A percentile compares a stretch with the other conserved stretches of the same genome.
phyloP scores from a whole-genome alignment of 1,140 invertebrate species.

The Cyclargus thomasi region DNA sequence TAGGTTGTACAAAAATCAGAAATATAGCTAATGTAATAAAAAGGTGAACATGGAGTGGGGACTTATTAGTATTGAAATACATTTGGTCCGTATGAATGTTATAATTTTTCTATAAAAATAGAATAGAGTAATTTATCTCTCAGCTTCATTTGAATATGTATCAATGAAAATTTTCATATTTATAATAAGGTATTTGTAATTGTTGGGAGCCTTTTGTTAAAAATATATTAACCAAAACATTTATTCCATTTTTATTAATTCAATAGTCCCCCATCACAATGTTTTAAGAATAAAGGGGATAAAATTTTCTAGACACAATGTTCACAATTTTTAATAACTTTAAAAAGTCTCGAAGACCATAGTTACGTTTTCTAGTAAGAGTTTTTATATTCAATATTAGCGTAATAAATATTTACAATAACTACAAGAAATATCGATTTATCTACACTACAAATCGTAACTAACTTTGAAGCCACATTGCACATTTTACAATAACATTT shows the following conservation, averaged over 20 bases:
- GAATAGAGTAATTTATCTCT: slow-evolving; percentile 15
- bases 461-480: slow-evolving; percentile 25
- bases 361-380: slow-evolving; percentile 13
- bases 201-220: neutral
- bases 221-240: neutral
- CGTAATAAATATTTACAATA: slow-evolving; percentile 26
- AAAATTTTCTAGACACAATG: slow-evolving; percentile 12
- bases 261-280: neutral
- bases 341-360: slow-evolving; percentile 18
- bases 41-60: slow-evolving; percentile 1
- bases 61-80: slow-evolving; percentile 6
- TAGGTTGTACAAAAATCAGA: slow-evolving; percentile 8
- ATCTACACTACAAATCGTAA: slow-evolving; percentile 21
- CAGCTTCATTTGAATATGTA: neutral
- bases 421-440: slow-evolving; percentile 19
- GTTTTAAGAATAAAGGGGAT: neutral
- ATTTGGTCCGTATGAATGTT: slow-evolving; percentile 19
- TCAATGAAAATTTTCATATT: neutral
- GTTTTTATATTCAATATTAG: slow-evolving; percentile 19
- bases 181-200: too few species aligned
- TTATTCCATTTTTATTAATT: neutral
- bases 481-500: slow-evolving; percentile 23
- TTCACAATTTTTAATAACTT: slow-evolving; percentile 10
- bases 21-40: slow-evolving; percentile 6
- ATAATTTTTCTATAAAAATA: slow-evolving; percentile 20